These are phyloP conservation scores for Formica selysi DNA, from an alignment of 1,140 invertebrate genomes.

Conservation along the genomic window DNA sequence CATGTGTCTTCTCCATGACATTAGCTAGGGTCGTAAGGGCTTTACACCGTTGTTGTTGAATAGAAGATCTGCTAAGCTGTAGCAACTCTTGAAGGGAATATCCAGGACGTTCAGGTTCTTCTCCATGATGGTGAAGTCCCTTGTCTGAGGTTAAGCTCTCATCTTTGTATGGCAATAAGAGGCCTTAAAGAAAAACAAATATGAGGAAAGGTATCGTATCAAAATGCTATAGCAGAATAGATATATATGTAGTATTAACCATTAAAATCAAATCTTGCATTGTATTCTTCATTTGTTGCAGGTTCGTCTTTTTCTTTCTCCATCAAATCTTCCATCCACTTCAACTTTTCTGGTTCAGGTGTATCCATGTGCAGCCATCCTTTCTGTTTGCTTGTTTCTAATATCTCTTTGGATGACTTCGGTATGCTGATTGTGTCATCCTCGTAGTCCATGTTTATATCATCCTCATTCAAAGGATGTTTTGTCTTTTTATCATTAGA, in stretches of 20 bases:
- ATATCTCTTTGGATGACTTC: conserved; percentile 87
- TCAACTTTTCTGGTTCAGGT: conserved; percentile 93
- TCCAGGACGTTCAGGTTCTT: conserved; percentile 95
- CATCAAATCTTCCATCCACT: conserved; percentile 92
- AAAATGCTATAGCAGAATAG: background rate
- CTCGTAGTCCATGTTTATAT: conserved; percentile 67
- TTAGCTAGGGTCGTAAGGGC: conserved; percentile 93
- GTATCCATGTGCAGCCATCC: conserved; percentile 94
- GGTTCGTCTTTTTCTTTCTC: conserved; percentile 81
- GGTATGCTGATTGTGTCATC: conserved; percentile 69
- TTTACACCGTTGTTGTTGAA: conserved; percentile 92
- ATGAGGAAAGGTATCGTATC: conserved; percentile 13
- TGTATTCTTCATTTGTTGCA: conserved; percentile 87
- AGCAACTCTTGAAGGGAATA: conserved; percentile 96
- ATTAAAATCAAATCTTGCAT: conserved; percentile 90
- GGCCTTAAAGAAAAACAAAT: conserved; percentile 84
- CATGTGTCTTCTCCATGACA: conserved; percentile 91
- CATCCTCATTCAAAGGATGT: conserved; percentile 13
- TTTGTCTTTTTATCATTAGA: conserved; percentile 41
- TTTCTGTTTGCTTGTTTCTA: conserved; percentile 88
- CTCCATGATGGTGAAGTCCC: conserved; percentile 95
- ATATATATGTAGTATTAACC: conserved; percentile 80
- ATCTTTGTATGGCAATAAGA: conserved; percentile 90
- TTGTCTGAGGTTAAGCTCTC: conserved; percentile 88
- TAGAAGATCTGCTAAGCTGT: conserved; percentile 90